These are phyloP conservation scores for Apamea crenata DNA, from an alignment of 2,888 invertebrate species.

Conservation along the genomic window DNA sequence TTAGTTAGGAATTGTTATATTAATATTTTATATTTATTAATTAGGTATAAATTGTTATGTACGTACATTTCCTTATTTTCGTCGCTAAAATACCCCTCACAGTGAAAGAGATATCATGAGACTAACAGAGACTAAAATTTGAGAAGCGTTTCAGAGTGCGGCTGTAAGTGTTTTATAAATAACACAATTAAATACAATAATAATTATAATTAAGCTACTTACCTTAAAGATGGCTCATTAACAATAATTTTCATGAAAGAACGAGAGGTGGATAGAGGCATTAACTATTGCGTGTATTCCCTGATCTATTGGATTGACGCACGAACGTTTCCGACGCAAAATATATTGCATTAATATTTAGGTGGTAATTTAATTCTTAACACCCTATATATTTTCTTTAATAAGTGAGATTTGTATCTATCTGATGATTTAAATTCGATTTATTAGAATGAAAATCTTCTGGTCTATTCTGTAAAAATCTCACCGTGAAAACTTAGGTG, in stretches of 20 bases:
- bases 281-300: slow-evolving; percentile 29
- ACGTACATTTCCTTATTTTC: background rate
- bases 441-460: background rate
- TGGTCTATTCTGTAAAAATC: background rate
- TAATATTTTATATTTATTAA: background rate
- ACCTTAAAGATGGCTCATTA: slow-evolving; percentile 41
- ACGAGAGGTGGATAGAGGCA: background rate
- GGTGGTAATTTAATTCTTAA: background rate
- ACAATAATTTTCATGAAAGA: slow-evolving; percentile 1
- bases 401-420: background rate
- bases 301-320: slow-evolving; percentile 32
- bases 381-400: background rate
- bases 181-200: slow-evolving; percentile 5
- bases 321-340: slow-evolving; percentile 31
- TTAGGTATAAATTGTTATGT: background rate
- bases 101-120: background rate
- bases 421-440: background rate
- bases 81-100: background rate
- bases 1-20: background rate
- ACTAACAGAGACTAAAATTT: background rate
- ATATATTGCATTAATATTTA: slow-evolving; percentile 18
- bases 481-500: background rate
- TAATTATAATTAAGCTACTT: slow-evolving; percentile 26
- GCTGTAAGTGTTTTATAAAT: background rate
- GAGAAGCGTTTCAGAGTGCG: background rate